Evolutionary conservation across 2,797 vertebrate genomes (phyloP).

Genomic region (Hydrocynus forskahlii): DNA sequence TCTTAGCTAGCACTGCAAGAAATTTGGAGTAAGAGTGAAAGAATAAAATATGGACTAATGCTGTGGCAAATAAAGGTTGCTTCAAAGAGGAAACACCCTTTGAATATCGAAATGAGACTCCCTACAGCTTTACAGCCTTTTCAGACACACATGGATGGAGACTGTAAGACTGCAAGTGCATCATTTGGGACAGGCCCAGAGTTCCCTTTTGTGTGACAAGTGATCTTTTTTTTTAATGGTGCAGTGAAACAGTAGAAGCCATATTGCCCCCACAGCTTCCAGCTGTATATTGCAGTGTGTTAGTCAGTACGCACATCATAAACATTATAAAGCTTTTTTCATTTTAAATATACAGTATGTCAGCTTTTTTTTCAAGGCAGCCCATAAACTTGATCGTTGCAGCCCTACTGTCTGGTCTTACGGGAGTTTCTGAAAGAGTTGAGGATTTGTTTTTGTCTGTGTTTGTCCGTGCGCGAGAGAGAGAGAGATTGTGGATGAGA

Average conservation of each 20-base stretch:
- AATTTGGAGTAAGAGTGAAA: no score
- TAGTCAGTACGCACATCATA: neutral
- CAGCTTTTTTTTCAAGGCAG: neutral
- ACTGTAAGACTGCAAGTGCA: no score
- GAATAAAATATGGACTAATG: no score
- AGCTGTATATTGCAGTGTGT: neutral
- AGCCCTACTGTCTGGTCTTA: conserved; percentile 33
- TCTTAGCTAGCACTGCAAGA: no score
- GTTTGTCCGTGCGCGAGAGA: conserved; percentile 30
- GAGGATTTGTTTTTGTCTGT: conserved; percentile 23
- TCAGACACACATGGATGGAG: no score
- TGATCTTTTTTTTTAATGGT: neutral
- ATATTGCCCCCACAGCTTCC: neutral
- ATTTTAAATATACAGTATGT: neutral
- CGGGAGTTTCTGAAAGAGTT: conserved; percentile 22
- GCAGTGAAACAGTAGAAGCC: neutral
- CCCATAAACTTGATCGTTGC: neutral
- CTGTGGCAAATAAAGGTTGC: no score
- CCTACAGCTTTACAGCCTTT: no score
- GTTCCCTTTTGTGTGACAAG: no score
- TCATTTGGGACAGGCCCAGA: neutral
- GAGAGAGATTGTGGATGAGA: conserved; percentile 10
- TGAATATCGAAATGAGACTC: neutral
- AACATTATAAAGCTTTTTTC: neutral
- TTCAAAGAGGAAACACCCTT: no score